A percentile compares a stretch with the other conserved stretches of the same genome.
These are phyloP conservation scores for Ips typographus DNA, from an alignment of 1,140 invertebrate genomes.

Conservation along the genomic window DNA sequence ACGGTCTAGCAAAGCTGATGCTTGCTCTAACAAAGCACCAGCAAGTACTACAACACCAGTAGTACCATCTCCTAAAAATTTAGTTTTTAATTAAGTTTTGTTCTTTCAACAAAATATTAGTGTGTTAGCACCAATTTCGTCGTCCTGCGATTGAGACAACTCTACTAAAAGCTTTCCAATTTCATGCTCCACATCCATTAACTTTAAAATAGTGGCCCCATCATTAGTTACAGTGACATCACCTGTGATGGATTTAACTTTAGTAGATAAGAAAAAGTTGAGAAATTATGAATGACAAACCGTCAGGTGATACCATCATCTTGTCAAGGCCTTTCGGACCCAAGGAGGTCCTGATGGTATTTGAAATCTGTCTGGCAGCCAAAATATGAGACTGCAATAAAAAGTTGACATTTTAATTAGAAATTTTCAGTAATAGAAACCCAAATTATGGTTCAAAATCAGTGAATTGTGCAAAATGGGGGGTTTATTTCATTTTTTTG, in stretches of 20 bases:
- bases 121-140: constrained; percentile 79
- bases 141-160: constrained; percentile 97
- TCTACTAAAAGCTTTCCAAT: constrained; percentile 98
- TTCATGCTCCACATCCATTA: constrained; percentile 99
- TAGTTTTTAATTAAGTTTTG: background rate
- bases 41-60: constrained; percentile 92
- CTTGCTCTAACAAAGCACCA: constrained; percentile 93
- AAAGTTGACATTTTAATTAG: constrained; percentile 14
- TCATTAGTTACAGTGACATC: constrained; percentile 99
- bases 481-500: background rate
- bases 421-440: background rate
- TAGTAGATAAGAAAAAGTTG: background rate
- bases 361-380: constrained; percentile 89
- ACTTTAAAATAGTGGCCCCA: constrained; percentile 98
- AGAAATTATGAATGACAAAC: constrained; percentile 21
- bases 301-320: constrained; percentile 93
- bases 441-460: background rate
- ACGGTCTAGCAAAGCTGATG: constrained; percentile 88
- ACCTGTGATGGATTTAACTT: constrained; percentile 56
- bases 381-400: constrained; percentile 90
- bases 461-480: background rate
- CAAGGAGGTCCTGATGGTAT: constrained; percentile 88
- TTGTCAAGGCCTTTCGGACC: constrained; percentile 97
- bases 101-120: constrained; percentile 2
- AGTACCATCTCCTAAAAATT: constrained; percentile 81